Evolutionary conservation across 2,888 invertebrate genomes (phyloP).

Genomic region (Bembecia ichneumoniformis): DNA sequence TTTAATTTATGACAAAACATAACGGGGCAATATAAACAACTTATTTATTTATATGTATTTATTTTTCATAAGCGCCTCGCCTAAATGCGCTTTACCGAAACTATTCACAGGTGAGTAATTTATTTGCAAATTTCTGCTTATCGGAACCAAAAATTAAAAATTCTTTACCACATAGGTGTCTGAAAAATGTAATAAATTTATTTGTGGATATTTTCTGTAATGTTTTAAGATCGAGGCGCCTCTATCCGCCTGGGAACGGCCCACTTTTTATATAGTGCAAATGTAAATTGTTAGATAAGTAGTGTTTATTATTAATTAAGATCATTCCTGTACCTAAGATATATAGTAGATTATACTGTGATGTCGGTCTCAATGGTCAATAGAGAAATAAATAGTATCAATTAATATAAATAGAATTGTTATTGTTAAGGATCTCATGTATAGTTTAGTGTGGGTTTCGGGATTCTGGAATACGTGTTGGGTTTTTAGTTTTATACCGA

Average conservation of each 20-base stretch:
- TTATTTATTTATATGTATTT: too few relatives aligned
- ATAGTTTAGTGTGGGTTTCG: conserved; percentile 55
- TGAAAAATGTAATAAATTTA: not conserved
- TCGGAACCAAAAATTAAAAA: too few relatives aligned
- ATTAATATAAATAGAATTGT: conserved; percentile 61
- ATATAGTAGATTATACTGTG: conserved; percentile 68
- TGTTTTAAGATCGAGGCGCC: conserved; percentile 19
- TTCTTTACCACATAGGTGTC: too few relatives aligned
- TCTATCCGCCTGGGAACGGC: conserved; percentile 44
- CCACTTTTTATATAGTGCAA: conserved; percentile 55
- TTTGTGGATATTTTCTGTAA: not conserved
- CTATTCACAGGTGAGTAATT: too few relatives aligned
- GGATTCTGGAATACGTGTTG: conserved; percentile 48
- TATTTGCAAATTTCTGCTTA: too few relatives aligned
- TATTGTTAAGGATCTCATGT: conserved; percentile 72
- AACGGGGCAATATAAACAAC: conserved; percentile 35
- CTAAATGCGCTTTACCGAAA: too few relatives aligned
- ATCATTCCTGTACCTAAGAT: conserved; percentile 72
- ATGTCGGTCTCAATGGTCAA: conserved; percentile 69
- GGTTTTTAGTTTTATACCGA: not conserved
- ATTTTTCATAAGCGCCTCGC: too few relatives aligned
- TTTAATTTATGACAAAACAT: conserved; percentile 31
- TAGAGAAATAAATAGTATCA: conserved; percentile 61
- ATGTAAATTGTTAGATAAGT: conserved; percentile 48
- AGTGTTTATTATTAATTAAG: conserved; percentile 40